A percentile compares a stretch with the other conserved stretches of the same genome.
These are phyloP conservation scores for Coccyzus lansbergi DNA, from an alignment of 2,797 vertebrate species.

Conservation along the genomic window DNA sequence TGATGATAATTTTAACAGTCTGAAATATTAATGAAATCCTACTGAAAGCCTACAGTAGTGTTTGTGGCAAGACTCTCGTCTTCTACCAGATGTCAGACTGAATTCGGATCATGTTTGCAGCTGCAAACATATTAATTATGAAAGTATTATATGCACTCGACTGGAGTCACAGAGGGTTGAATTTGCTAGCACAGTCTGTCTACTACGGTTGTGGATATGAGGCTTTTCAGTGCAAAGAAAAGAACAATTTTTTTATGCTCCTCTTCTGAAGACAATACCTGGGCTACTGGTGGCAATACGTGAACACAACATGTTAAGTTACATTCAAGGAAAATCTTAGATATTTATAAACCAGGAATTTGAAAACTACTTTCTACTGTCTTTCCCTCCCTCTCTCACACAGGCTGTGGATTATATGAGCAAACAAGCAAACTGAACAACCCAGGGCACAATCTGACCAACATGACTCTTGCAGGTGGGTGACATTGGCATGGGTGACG, in stretches of 20 bases:
- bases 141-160: slow-evolving; percentile 17
- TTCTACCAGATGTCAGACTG: slow-evolving; percentile 7
- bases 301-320: neutral
- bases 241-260: too few relatives aligned
- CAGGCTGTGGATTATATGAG: neutral
- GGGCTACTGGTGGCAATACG: neutral
- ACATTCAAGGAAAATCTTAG: neutral
- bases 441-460: neutral
- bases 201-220: neutral
- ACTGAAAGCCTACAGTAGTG: neutral
- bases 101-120: slow-evolving; percentile 40
- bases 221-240: neutral
- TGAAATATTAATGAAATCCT: slow-evolving; percentile 36
- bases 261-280: neutral
- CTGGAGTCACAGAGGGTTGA: neutral
- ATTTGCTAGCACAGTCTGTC: neutral
- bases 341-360: neutral
- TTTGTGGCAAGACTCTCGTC: neutral
- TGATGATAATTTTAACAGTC: neutral
- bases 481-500: rapidly evolving
- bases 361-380: neutral
- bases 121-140: slow-evolving; percentile 25
- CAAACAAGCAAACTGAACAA: neutral
- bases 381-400: neutral
- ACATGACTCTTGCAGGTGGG: rapidly evolving